phyloP scores from a whole-genome alignment of 2,888 invertebrate species.

The Meandrusa payeni region DNA sequence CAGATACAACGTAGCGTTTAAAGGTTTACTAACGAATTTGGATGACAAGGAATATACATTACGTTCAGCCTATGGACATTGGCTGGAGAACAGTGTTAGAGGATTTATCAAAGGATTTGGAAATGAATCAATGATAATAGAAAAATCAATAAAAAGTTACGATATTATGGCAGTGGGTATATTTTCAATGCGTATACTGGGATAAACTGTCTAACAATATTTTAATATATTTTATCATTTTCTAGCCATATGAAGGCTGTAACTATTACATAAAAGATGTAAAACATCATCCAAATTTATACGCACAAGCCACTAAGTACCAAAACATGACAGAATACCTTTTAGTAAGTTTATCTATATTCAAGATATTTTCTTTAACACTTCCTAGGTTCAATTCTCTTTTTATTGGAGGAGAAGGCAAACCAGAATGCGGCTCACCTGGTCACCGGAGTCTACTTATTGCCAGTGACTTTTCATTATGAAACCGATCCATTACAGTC shows the following conservation, averaged over 20 bases:
- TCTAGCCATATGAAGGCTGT: slow-evolving; percentile 50
- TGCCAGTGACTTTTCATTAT: too few species aligned
- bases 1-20: slow-evolving; percentile 55
- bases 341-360: slow-evolving; percentile 44
- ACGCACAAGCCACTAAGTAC: slow-evolving; percentile 46
- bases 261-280: slow-evolving; percentile 57
- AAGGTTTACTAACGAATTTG: slow-evolving; percentile 69
- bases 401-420: too few species aligned
- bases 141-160: slow-evolving; percentile 27
- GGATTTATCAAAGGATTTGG: slow-evolving; percentile 81
- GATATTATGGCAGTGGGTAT: slow-evolving; percentile 37
- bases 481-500: too few species aligned
- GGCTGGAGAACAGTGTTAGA: slow-evolving; percentile 81
- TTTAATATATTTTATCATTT: too few species aligned
- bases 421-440: too few species aligned
- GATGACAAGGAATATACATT: slow-evolving; percentile 74
- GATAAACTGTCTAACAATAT: not conserved
- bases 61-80: slow-evolving; percentile 76
- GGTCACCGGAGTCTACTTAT: too few species aligned
- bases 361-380: too few species aligned
- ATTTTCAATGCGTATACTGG: not conserved
- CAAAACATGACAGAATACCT: slow-evolving; percentile 49
- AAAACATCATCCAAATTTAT: slow-evolving; percentile 39
- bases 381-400: too few species aligned
- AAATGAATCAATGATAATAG: slow-evolving; percentile 29